phyloP scores from a whole-genome alignment of 2,888 invertebrate genomes.

The Euclidia mi region DNA sequence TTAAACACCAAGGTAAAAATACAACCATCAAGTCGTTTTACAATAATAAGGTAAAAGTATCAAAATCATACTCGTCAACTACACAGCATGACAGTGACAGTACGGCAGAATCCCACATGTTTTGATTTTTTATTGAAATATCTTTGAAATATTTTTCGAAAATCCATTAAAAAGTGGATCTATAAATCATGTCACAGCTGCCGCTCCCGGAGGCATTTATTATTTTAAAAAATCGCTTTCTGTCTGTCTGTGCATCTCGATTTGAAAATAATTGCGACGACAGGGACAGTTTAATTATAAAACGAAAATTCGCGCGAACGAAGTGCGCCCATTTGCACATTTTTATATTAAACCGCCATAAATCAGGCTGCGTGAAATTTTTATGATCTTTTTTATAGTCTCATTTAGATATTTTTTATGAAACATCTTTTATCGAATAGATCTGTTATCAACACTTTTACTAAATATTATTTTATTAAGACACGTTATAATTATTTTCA shows the following conservation, averaged over 20 bases:
- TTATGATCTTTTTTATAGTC: too few relatives aligned
- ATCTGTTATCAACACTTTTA: too few relatives aligned
- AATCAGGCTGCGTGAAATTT: slow-evolving; percentile 18
- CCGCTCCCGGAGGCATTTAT: slow-evolving; percentile 67
- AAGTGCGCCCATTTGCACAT: not conserved
- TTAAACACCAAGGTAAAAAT: too few relatives aligned
- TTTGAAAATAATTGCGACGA: slow-evolving; percentile 44
- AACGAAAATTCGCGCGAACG: slow-evolving; percentile 12
- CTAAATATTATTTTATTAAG: too few relatives aligned
- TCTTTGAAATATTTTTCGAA: slow-evolving; percentile 80
- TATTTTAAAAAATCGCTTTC: slow-evolving; percentile 66
- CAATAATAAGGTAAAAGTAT: slow-evolving; percentile 45
- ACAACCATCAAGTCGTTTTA: too few relatives aligned
- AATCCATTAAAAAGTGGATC: slow-evolving; percentile 83
- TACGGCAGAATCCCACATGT: slow-evolving; percentile 80
- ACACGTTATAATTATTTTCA: too few relatives aligned
- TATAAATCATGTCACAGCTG: slow-evolving; percentile 87
- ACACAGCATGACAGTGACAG: slow-evolving; percentile 64
- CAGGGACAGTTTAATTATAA: slow-evolving; percentile 19
- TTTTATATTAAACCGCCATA: slow-evolving; percentile 14
- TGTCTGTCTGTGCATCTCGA: slow-evolving; percentile 62
- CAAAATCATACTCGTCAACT: slow-evolving; percentile 49
- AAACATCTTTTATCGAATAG: too few relatives aligned
- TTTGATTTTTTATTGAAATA: slow-evolving; percentile 79
- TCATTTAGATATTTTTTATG: too few relatives aligned